Base-by-base conservation (phyloP, 1,140 invertebrate genomes). In the Zaprionus kolodkinae region DNA sequence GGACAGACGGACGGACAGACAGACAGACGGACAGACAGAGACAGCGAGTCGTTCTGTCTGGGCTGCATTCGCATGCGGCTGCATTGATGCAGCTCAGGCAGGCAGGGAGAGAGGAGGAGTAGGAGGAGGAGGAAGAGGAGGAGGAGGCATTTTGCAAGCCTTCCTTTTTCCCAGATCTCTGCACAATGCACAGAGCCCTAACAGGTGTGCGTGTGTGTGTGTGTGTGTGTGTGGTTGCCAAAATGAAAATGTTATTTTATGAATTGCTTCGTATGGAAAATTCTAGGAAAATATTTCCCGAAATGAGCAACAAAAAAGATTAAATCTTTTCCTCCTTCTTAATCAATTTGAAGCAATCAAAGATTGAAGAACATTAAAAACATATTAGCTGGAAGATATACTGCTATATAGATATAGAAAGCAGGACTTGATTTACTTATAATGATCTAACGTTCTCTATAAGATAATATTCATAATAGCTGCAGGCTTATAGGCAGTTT, bases 161-260 rank as follows among this genome's bases (percentile, higher is more conserved):
- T 76, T 86, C 79, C 79, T 60, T 38, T 60, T 65, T 72, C 33
- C 33, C 61, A 72, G 62, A 52, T 30, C 38, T 40, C 17, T 33
- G n/a, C 57, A 60, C 63, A 68, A 30, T 62, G 55, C 62, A 60
- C 62, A 69, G 70, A 25, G 30, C 68, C 35, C 74, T 67, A 71
- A 82, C 82, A 87, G 82, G 83, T 87, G 83, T 79, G 83, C 25
- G 38, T 56, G 33, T 63, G 21, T 45, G 25, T 15, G 21, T 33
- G 25, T 40, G n/a, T 57, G 40, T 35, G 21, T 30, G 54, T 59
- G n/a, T 72, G 50, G 38, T 40, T 61, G 66, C 67, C 69, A 36
- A 56, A 85, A 75, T 85, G 79, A 45, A 87, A 76, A 81, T 69
- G 64, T 72, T 77, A 74, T 72, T 73, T 74, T 82, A 77, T 65